phyloP scores from a whole-genome alignment of 2,113 vertebrate species.

The Oreotrochilus melanogaster region DNA sequence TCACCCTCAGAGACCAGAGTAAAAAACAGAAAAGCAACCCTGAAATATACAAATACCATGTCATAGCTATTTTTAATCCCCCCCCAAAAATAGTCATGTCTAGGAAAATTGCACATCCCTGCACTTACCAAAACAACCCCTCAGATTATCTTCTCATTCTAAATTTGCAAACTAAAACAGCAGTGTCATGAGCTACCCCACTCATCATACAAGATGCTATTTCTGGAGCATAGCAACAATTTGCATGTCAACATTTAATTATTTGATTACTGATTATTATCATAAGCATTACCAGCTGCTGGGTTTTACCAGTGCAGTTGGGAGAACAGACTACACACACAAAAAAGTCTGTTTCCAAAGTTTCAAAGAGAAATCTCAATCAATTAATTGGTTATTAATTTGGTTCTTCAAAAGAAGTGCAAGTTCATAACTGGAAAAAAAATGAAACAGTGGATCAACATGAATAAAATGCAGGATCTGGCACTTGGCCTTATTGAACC shows the following conservation, averaged over 20 bases:
- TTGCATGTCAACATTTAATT: conserved; percentile 34
- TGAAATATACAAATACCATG: background rate
- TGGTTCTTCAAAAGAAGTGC: background rate
- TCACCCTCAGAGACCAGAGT: background rate
- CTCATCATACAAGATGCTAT: background rate
- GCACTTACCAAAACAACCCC: background rate
- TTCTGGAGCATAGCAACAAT: conserved; percentile 6
- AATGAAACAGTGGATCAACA: background rate
- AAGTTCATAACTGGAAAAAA: background rate
- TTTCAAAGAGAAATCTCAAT: background rate
- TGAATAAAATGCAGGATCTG: no score
- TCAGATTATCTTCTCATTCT: background rate
- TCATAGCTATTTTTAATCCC: background rate
- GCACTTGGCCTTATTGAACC: no score
- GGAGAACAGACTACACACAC: background rate
- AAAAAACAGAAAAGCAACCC: background rate
- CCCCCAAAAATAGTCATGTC: background rate
- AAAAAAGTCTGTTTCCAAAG: background rate
- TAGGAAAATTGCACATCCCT: background rate
- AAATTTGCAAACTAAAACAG: background rate
- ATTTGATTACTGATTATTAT: conserved; percentile 17
- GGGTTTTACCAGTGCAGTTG: background rate
- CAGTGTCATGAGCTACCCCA: background rate
- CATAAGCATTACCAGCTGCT: background rate
- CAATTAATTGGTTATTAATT: background rate